Conservation (phyloP, 92 coral and sea anemone species). For the Parazoanthus swiftii region DNA sequence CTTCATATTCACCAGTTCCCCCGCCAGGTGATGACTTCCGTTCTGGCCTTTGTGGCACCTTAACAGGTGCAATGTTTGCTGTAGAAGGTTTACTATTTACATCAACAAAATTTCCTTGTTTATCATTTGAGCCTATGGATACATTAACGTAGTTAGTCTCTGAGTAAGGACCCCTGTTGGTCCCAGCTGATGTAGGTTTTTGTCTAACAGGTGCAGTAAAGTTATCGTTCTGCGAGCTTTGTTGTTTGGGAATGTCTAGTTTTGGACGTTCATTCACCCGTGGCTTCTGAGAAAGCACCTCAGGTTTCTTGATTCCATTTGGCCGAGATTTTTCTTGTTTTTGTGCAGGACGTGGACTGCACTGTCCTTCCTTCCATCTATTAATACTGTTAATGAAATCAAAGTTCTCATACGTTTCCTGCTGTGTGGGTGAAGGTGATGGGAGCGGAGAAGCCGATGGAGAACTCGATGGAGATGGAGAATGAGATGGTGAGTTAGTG, state of each 20-base stretch:
- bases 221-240: not conserved
- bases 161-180: not conserved
- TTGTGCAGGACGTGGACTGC: conserved; percentile 39
- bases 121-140: not conserved
- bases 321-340: conserved; percentile 39
- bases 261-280: not conserved
- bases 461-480: conserved; percentile 32
- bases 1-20: not conserved
- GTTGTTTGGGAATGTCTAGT: conserved; percentile 11
- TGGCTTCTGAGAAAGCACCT: conserved; percentile 15
- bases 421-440: conserved; percentile 30
- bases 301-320: conserved; percentile 20
- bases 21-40: conserved; percentile 20
- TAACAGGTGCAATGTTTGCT: not conserved
- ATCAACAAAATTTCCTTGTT: not conserved
- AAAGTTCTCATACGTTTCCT: conserved; percentile 62
- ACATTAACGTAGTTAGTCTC: conserved; percentile 23
- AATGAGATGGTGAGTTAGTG: conserved; percentile 3
- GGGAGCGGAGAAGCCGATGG: conserved; percentile 25
- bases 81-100: not conserved
- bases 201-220: conserved; percentile 20
- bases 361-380: conserved; percentile 68
- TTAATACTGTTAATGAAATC: conserved; percentile 68
- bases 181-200: conserved; percentile 4
- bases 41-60: not conserved